Conservation (phyloP, 2,888 invertebrate species). For the Melieria omissa region DNA sequence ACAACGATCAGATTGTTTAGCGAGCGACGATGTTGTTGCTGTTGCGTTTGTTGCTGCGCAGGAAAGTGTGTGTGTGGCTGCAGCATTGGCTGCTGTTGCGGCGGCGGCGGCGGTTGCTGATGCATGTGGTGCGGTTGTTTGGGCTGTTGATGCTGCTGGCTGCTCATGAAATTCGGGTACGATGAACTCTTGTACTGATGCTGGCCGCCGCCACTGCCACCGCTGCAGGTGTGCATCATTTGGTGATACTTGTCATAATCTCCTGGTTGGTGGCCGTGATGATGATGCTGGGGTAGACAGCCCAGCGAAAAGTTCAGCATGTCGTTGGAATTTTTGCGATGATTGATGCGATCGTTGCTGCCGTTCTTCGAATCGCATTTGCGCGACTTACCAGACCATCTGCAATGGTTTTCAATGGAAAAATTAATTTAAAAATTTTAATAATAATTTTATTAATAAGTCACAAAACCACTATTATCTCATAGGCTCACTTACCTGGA, state of each 20-base stretch:
- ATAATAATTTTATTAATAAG: no score
- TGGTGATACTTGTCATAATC: slow-evolving; percentile 53
- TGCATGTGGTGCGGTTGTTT: slow-evolving; percentile 41
- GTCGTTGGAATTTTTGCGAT: slow-evolving; percentile 65
- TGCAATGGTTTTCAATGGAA: slow-evolving; percentile 42
- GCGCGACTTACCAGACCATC: slow-evolving; percentile 63
- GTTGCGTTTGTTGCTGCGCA: slow-evolving; percentile 49
- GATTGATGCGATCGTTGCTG: slow-evolving; percentile 63
- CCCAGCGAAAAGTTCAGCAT: slow-evolving; percentile 58
- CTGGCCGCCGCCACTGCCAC: slow-evolving; percentile 37
- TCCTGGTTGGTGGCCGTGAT: slow-evolving; percentile 45
- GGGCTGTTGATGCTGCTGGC: slow-evolving; percentile 48
- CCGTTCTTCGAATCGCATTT: slow-evolving; percentile 63
- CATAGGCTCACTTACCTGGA: slow-evolving; percentile 55
- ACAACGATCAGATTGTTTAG: slow-evolving; percentile 64
- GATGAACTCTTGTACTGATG: slow-evolving; percentile 64
- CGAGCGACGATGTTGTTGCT: slow-evolving; percentile 60
- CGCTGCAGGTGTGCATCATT: slow-evolving; percentile 36
- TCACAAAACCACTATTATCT: neutral
- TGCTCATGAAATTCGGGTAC: slow-evolving; percentile 62
- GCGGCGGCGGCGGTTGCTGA: slow-evolving; percentile 47
- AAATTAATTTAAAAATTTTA: slow-evolving; percentile 24
- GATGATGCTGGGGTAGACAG: slow-evolving; percentile 53
- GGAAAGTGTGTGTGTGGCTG: slow-evolving; percentile 47
- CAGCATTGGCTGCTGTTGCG: slow-evolving; percentile 39